Evolutionary conservation across 92 coral and sea anemone species (phyloP), one percentile per base, ranked within the genome.

Genomic region (Epizoanthus scotinus): DNA sequence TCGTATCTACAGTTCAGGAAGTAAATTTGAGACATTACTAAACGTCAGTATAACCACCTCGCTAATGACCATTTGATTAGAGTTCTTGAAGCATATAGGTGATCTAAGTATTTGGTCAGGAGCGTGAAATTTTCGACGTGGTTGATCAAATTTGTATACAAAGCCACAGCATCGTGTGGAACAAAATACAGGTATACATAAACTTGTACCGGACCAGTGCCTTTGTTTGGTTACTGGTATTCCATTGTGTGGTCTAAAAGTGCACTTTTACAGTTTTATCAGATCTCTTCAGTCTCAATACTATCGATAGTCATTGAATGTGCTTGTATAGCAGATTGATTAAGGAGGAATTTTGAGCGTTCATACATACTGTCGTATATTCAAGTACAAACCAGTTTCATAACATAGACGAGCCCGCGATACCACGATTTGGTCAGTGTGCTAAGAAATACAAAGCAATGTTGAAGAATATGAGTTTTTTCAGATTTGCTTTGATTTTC

Each of bases 161-260:
- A 67, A 59, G 49, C 68, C 69, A 66, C 81, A 8, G 68, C 55
- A 40, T 40, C 68, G 81, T 3, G 8, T 2, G 6, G 67, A 38
- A 75, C 22, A 75, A 75, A 75, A 27, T 40, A 21, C 81, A 36
- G 81, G 81, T 75, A 36, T 24, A 21, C 13, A 22, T 34, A n/a
- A n/a, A 75, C 81, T 19, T 75, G 81, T 60, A 75, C 81, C 69
- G 81, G 81, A 21, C 54, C 81, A 75, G 0, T 75, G 63, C 63
- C 81, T 75, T 75, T 75, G 81, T 75, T 8, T 29, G 8, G 18
- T 47, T 54, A 75, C 40, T 3, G 40, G 44, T 67, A 34, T 60
- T n/a, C n/a, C n/a, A n/a, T n/a, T n/a, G n/a, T n/a, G 69, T 75
- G 81, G 81, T 25, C 67, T 36, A 31, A 40, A 29, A 64, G 14